A percentile compares a stretch with the other conserved stretches of the same genome.
Evolutionary conservation across 2,888 invertebrate species (phyloP).

Genomic region (Proisotoma minuta): DNA sequence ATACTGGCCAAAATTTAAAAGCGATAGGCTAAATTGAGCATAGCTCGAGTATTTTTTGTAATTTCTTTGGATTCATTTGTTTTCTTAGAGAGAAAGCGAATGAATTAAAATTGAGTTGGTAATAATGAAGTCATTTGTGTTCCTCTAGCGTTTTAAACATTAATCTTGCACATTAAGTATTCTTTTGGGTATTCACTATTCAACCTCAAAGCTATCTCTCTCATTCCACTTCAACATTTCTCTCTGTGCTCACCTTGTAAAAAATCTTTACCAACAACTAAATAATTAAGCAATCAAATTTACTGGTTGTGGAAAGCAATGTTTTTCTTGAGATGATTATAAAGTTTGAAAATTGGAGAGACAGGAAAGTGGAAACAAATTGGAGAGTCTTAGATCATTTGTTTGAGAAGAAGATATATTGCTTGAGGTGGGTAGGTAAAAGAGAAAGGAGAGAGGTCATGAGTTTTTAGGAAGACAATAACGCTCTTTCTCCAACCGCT

Average conservation of each 20-base stretch:
- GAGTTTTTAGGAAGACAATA: not conserved
- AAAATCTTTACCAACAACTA: too few species aligned
- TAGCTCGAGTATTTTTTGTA: too few species aligned
- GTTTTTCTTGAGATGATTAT: too few species aligned
- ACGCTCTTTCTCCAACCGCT: not conserved
- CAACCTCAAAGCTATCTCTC: not conserved
- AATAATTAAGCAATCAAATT: too few species aligned
- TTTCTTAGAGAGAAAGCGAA: too few species aligned
- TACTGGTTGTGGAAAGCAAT: not conserved
- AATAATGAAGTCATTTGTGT: conserved; percentile 12
- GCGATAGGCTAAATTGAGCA: too few species aligned
- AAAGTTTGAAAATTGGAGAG: too few species aligned
- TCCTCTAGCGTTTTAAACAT: conserved; percentile 5
- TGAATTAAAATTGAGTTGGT: not conserved
- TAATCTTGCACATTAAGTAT: conserved; percentile 4
- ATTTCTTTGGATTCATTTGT: too few species aligned
- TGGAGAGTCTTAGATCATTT: not conserved
- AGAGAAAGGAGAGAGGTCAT: not conserved
- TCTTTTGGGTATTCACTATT: not conserved
- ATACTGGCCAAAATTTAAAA: too few species aligned
- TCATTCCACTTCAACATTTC: too few species aligned
- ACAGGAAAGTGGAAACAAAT: not conserved
- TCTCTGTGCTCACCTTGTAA: too few species aligned
- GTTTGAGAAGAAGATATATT: conserved; percentile 3
- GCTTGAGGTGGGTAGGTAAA: conserved; percentile 4